Base-by-base conservation (phyloP, 2,797 vertebrate species). In the Pipistrellus pygmaeus region DNA sequence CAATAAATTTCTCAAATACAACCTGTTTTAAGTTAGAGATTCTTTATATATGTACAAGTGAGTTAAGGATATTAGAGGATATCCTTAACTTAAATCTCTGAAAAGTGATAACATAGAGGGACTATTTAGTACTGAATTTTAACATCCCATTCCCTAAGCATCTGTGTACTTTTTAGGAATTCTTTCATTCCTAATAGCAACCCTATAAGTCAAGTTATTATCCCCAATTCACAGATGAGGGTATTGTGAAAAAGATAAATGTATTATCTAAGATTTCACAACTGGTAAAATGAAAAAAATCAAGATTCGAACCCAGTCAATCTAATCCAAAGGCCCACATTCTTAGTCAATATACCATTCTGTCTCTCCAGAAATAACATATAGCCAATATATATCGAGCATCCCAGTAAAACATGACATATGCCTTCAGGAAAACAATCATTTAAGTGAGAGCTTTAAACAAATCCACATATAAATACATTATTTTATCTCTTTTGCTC, bases 341-440 rank as follows among this genome's bases (percentile, higher is more conserved):
- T 75, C 27, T 81, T 62, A 92, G 27, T 20, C 41, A 86, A 85
- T 38, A 75, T 13, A 62, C 3, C n/a, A 81, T 48, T 68, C 41
- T 96, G 62, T 93, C 46, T 46, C n/a, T 35, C 84, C 27, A 90
- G 44, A 82, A 96, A 85, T 72, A 93, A 78, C 51, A 72, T 2
- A 82, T 48, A 17, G 30, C 11, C 44, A 82, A 86, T 17, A 92
- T 86, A 77, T 11, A 80, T 30, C n/a, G 20, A 87, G 9, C 6
- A 73, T 25, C 9, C 6, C 13, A 69, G 78, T 41, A 73, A 97
- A 93, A 69, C 0, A 44, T 15, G 46, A 75, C 14, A n/a, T 13
- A 92, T 17, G 13, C 13, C 38, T 84, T 62, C 84, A 69, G 27
- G 64, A 71, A 88, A 85, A 78, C 13, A 77, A 48, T 60, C 25